Evolutionary conservation across 1,140 invertebrate species (phyloP).

Genomic region (Argopecten irradians): DNA sequence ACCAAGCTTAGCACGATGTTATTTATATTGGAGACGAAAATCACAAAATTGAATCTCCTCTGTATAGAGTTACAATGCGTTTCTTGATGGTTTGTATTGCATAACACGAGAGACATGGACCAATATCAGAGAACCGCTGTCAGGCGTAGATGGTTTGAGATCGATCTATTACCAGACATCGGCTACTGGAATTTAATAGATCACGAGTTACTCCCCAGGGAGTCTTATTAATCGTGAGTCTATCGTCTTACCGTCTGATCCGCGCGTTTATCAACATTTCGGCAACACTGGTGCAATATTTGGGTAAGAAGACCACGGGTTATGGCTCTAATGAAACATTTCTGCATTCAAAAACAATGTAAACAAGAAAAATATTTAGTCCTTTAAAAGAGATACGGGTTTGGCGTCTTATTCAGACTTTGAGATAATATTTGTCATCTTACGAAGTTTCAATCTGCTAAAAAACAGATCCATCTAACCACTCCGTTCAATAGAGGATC

Average conservation of each 20-base stretch:
- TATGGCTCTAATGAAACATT: not conserved
- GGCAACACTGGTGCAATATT: not conserved
- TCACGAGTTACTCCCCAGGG: not conserved
- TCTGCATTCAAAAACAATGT: no score
- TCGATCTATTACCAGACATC: not conserved
- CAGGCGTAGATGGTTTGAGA: not conserved
- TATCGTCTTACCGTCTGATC: not conserved
- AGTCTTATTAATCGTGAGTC: not conserved
- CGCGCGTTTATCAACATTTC: not conserved
- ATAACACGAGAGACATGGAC: not conserved
- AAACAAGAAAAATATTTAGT: no score
- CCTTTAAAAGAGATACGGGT: no score
- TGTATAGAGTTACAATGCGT: not conserved
- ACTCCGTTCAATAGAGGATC: no score
- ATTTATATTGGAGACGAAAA: not conserved
- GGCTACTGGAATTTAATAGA: conserved; percentile 16
- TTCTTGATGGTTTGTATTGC: not conserved
- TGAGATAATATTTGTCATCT: no score
- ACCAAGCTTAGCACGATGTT: not conserved
- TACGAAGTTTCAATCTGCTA: no score
- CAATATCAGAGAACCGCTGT: not conserved
- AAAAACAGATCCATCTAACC: no score
- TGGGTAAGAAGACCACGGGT: not conserved
- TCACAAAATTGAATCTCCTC: not conserved
- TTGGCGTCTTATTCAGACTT: no score